Evolutionary conservation across 2,113 vertebrate genomes (phyloP).

Genomic region (Nycticryphes semicollaris): DNA sequence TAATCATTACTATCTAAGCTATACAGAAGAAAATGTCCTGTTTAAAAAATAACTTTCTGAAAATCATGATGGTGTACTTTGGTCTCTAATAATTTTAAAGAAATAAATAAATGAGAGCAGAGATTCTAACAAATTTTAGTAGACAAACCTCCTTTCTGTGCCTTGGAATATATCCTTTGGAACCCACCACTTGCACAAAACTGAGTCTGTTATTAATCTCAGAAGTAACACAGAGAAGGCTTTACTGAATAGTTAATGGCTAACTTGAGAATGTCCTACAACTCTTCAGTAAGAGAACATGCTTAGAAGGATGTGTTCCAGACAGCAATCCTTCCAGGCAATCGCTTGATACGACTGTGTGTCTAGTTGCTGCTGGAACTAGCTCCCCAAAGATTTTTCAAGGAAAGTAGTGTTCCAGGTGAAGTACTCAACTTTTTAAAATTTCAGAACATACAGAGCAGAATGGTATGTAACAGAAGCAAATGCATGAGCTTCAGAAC

Average conservation of each 20-base stretch:
- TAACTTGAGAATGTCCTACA: neutral
- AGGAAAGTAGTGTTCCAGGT: neutral
- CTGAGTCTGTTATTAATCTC: neutral
- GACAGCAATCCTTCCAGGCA: neutral
- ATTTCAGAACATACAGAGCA: neutral
- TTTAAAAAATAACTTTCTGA: neutral
- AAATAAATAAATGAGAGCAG: neutral
- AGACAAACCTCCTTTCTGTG: neutral
- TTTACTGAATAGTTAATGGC: neutral
- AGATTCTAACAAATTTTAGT: neutral
- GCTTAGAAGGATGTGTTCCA: neutral
- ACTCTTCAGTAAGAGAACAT: neutral
- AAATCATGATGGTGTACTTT: neutral
- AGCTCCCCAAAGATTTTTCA: neutral
- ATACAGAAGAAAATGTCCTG: neutral
- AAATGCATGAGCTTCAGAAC: neutral
- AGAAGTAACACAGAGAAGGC: neutral
- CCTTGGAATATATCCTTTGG: neutral
- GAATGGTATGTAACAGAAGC: neutral
- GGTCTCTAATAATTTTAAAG: neutral
- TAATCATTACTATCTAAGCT: neutral
- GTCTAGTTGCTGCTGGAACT: neutral
- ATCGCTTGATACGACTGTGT: neutral
- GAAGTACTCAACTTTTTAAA: neutral
- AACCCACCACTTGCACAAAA: neutral